These are phyloP conservation scores for Vulpes vulpes DNA, from an alignment of 2,113 vertebrate genomes.

Conservation along the genomic window DNA sequence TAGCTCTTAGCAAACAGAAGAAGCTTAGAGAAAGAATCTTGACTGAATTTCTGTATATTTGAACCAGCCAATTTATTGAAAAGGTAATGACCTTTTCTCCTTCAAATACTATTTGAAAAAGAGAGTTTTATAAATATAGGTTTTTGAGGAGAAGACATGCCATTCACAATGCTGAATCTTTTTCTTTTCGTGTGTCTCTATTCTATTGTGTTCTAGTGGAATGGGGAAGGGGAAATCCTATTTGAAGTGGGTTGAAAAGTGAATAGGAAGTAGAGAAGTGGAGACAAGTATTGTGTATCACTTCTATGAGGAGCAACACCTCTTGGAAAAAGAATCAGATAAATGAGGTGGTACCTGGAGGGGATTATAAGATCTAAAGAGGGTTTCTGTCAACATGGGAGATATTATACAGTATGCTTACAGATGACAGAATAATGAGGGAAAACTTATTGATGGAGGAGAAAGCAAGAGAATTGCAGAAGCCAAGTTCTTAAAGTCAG, in stretches of 20 bases:
- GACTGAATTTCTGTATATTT: background rate
- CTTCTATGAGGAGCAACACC: background rate
- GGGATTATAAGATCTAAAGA: background rate
- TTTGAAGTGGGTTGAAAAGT: background rate
- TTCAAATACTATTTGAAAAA: conserved; percentile 1
- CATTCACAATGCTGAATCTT: background rate
- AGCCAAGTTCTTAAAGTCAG: background rate
- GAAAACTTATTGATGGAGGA: background rate
- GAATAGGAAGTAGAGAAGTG: background rate
- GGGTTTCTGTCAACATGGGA: background rate
- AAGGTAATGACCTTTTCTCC: background rate
- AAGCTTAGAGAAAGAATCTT: background rate
- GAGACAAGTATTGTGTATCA: background rate
- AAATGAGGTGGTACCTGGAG: background rate
- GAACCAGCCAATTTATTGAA: background rate
- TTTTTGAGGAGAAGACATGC: background rate
- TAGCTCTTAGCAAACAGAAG: background rate
- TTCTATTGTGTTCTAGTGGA: background rate
- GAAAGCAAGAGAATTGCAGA: background rate
- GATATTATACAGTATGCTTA: background rate
- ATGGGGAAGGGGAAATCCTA: background rate
- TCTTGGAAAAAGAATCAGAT: background rate
- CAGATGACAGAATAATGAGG: background rate
- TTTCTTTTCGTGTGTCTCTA: background rate
- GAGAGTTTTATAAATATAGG: background rate